Evolutionary conservation across 2,797 vertebrate genomes (phyloP).

Genomic region (Allobates femoralis): DNA sequence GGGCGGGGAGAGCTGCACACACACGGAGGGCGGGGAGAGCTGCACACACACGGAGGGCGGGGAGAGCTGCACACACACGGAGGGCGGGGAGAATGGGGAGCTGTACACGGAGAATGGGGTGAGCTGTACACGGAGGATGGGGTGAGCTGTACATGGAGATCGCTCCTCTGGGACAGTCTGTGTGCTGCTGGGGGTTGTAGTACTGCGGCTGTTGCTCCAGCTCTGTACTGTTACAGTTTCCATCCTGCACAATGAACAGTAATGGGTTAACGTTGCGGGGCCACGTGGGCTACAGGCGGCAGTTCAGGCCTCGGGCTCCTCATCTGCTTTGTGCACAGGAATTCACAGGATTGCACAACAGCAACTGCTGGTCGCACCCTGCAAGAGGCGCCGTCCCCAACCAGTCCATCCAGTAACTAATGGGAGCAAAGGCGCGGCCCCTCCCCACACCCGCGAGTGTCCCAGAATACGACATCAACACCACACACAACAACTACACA

Average conservation of each 20-base stretch:
- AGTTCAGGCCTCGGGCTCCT: neutral
- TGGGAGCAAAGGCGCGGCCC: too few relatives aligned
- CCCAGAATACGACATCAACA: too few relatives aligned
- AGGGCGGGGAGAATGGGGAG: too few relatives aligned
- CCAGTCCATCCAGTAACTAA: constrained; percentile 7
- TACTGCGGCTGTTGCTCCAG: neutral
- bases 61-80: too few relatives aligned
- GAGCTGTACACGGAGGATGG: too few relatives aligned
- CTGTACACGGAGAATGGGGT: too few relatives aligned
- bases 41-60: too few relatives aligned
- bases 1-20: too few relatives aligned
- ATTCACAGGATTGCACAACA: constrained; percentile 47
- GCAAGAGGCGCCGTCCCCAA: neutral
- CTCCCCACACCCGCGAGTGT: neutral
- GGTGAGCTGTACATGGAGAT: too few relatives aligned
- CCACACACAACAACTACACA: too few relatives aligned
- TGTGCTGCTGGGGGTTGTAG: neutral
- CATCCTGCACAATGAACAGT: neutral
- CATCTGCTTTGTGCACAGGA: constrained; percentile 39
- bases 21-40: too few relatives aligned
- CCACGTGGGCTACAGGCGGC: neutral
- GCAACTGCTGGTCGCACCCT: constrained; percentile 25
- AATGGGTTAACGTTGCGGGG: constrained; percentile 39
- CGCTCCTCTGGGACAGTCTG: neutral
- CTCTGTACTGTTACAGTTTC: neutral